Conservation (phyloP, 2,888 invertebrate species). For the Theristus sp. region DNA sequence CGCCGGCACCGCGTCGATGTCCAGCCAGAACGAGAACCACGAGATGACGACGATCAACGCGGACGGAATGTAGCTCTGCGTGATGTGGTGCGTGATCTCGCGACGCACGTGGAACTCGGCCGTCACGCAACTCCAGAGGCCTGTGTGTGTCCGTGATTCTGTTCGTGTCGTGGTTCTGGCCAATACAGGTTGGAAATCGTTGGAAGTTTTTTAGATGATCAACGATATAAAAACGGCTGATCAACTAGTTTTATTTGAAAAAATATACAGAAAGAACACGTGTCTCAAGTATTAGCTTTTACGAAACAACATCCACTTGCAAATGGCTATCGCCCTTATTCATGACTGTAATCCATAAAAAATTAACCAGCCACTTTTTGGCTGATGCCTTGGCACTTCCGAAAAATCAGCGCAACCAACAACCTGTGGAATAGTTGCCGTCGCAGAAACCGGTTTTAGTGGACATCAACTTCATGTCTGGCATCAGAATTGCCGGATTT, state of each 20-base stretch:
- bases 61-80: slow-evolving; percentile 41
- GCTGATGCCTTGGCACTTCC: too few species aligned
- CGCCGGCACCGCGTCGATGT: slow-evolving; percentile 36
- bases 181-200: too few species aligned
- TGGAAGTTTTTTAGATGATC: too few species aligned
- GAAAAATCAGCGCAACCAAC: background rate
- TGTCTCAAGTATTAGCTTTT: too few species aligned
- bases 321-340: too few species aligned
- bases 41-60: slow-evolving; percentile 41
- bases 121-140: slow-evolving; percentile 39
- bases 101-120: slow-evolving; percentile 38
- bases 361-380: too few species aligned
- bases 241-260: too few species aligned
- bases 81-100: slow-evolving; percentile 39
- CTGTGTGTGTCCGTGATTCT: slow-evolving; percentile 10
- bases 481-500: slow-evolving; percentile 24
- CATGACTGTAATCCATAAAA: too few species aligned
- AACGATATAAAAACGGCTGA: too few species aligned
- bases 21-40: slow-evolving; percentile 40
- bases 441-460: slow-evolving; percentile 21
- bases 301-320: too few species aligned
- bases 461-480: slow-evolving; percentile 21
- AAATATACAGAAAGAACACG: background rate
- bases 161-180: too few species aligned
- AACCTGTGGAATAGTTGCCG: slow-evolving; percentile 25